Base-by-base conservation (phyloP, 2,113 vertebrate genomes). In the Cavia aperea region DNA sequence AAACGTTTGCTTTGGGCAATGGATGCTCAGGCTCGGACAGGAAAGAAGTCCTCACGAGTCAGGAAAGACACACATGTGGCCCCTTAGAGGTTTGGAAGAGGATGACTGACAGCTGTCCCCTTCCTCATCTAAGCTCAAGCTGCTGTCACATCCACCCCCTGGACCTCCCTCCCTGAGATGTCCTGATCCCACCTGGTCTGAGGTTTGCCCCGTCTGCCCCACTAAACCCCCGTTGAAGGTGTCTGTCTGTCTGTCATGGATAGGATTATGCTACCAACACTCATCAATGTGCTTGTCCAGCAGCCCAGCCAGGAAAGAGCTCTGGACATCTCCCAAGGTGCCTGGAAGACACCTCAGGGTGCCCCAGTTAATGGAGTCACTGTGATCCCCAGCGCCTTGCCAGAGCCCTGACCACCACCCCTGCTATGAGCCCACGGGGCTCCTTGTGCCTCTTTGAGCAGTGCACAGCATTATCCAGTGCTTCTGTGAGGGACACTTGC, bases 221-320 rank as follows among this genome's bases (percentile, higher is more conserved):
- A 36, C 15, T 8, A 1, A 1, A 13, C 11, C 4, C 10, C 73
- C 10, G 0, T 4, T 16, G 0, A 4, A 0, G 4, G 56, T 46
- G 23, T 49, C 54, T 26, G n/a, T 5, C 54, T 26, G 23, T 15
- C 51, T 36, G 2, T 1, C 18, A 7, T 8, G n/a, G 14, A 14
- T 10, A 2, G 58, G 2, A 0, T 15, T 16, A 7, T 7, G 49
- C 9, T 16, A 0, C n/a, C 65, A 7, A 54, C 0, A 0, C 54
- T 1, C 12, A 49, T 0, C 1, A 10, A 26, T 3, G 56, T 0
- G 31, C n/a, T 18, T 14, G 5, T 43, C 18, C 0, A 26, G 56
- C 54, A 2, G 10, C 0, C 23, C 72, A 51, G 72, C 84, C 9
- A 15, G 23, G 0, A 2, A 33, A 24, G 0, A 29, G 15, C 75